Conservation (phyloP, 2,888 invertebrate species). For the Athripsodes cinereus region DNA sequence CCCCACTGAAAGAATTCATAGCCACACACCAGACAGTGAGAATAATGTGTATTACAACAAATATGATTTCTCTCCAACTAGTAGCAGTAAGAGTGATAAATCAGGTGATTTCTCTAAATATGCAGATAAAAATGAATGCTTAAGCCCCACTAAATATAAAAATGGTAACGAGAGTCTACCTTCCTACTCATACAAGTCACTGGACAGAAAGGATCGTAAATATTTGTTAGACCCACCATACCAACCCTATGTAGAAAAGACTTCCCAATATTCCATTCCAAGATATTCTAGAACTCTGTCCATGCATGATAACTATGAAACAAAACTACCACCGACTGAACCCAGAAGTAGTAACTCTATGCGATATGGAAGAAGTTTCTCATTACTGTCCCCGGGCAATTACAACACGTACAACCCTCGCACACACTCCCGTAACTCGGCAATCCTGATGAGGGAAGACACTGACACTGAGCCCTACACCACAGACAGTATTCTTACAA, state of each 20-base stretch:
- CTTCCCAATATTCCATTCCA: slow-evolving; percentile 37
- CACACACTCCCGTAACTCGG: slow-evolving; percentile 43
- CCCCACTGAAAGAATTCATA: slow-evolving; percentile 44
- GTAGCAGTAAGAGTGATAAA: slow-evolving; percentile 5
- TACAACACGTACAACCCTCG: slow-evolving; percentile 49
- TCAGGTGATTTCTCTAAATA: slow-evolving; percentile 5
- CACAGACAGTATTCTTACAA: slow-evolving; percentile 48
- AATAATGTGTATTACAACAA: slow-evolving; percentile 29
- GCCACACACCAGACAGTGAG: slow-evolving; percentile 36
- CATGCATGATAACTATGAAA: slow-evolving; percentile 41
- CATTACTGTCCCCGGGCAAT: slow-evolving; percentile 47
- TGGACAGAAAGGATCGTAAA: slow-evolving; percentile 46
- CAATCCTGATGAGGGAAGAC: slow-evolving; percentile 47
- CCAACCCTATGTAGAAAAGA: slow-evolving; percentile 42
- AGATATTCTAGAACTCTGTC: slow-evolving; percentile 47
- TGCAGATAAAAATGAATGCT: slow-evolving; percentile 14
- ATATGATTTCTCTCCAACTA: slow-evolving; percentile 40
- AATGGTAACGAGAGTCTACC: slow-evolving; percentile 38
- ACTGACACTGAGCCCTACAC: slow-evolving; percentile 43
- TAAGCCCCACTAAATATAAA: slow-evolving; percentile 22
- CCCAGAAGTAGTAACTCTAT: slow-evolving; percentile 40
- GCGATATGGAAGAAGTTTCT: slow-evolving; percentile 45
- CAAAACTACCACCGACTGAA: slow-evolving; percentile 31
- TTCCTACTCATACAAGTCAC: slow-evolving; percentile 44
- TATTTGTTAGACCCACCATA: slow-evolving; percentile 41